Conservation (phyloP, 2,797 vertebrate species). For the Trematomus bernacchii region DNA sequence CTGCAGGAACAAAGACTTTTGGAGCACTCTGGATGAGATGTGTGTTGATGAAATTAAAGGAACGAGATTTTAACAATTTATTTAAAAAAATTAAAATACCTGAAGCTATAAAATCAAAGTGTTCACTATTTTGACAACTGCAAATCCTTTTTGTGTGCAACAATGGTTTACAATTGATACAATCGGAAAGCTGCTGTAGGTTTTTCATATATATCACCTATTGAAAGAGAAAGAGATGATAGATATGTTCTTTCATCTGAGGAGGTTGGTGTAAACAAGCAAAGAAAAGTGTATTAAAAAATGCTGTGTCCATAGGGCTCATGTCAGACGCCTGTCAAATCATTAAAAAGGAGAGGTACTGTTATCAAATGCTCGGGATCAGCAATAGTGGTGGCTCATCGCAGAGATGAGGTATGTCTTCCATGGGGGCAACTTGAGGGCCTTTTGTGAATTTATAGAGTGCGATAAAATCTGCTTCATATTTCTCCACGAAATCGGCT, state of each 20-base stretch:
- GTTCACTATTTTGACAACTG: conserved; percentile 32
- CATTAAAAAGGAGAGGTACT: conserved; percentile 84
- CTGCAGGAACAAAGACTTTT: conserved; percentile 40
- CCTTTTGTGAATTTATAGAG: conserved; percentile 88
- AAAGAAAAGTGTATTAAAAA: conserved; percentile 85
- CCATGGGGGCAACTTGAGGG: conserved; percentile 85
- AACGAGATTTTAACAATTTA: not conserved
- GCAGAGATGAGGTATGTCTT: conserved; percentile 84
- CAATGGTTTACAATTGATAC: conserved; percentile 61
- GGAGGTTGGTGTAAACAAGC: conserved; percentile 88
- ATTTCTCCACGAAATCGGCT: conserved; percentile 85
- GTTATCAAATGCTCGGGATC: conserved; percentile 90
- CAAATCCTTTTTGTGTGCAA: conserved; percentile 34
- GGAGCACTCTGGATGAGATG: conserved; percentile 14
- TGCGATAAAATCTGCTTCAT: conserved; percentile 88
- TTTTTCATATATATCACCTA: conserved; percentile 81
- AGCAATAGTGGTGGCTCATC: conserved; percentile 84
- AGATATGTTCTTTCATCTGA: conserved; percentile 83
- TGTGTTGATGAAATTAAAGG: conserved; percentile 27
- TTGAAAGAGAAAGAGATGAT: conserved; percentile 54
- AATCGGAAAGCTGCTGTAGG: conserved; percentile 71
- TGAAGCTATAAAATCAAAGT: conserved; percentile 19
- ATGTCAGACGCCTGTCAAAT: conserved; percentile 90
- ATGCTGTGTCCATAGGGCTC: conserved; percentile 78
- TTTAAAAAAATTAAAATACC: conserved; percentile 11